Conservation (phyloP, 2,888 invertebrate species). For the Cerastis leucographa region DNA sequence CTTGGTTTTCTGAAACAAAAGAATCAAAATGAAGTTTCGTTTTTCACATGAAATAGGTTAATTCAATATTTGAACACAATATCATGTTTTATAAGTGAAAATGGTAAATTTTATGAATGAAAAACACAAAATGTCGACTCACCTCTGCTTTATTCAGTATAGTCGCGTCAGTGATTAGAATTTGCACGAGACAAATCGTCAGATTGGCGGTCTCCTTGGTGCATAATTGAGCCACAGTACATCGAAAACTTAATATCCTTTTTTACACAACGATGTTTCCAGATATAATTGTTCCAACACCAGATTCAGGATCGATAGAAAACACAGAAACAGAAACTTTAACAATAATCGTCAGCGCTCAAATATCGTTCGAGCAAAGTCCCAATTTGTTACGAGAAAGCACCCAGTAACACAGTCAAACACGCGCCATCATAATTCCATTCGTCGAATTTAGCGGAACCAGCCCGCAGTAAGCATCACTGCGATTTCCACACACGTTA, state of each 20-base stretch:
- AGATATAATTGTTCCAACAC: constrained; percentile 64
- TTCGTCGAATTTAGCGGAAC: constrained; percentile 64
- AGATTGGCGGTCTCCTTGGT: constrained; percentile 76
- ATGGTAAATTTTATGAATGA: constrained; percentile 75
- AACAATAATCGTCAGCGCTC: constrained; percentile 75
- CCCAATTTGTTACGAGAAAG: constrained; percentile 85
- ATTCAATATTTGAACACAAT: constrained; percentile 77
- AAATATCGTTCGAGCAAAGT: constrained; percentile 80
- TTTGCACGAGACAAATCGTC: constrained; percentile 75
- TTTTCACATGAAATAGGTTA: constrained; percentile 83
- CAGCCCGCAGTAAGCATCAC: constrained; percentile 57
- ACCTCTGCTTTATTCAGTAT: constrained; percentile 71
- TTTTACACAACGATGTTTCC: constrained; percentile 74
- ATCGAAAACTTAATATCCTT: constrained; percentile 87
- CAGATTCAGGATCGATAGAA: constrained; percentile 68
- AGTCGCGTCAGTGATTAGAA: constrained; percentile 73
- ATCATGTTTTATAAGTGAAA: constrained; percentile 57
- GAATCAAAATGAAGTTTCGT: constrained; percentile 88
- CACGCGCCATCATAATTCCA: constrained; percentile 86
- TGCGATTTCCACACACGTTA: constrained; percentile 56
- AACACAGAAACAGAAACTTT: constrained; percentile 77
- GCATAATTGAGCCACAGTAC: constrained; percentile 69
- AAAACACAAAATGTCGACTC: constrained; percentile 72
- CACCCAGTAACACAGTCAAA: constrained; percentile 79
- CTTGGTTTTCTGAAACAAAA: constrained; percentile 85